Conservation (phyloP, 2,113 vertebrate genomes). For the Oenanthe melanoleuca region DNA sequence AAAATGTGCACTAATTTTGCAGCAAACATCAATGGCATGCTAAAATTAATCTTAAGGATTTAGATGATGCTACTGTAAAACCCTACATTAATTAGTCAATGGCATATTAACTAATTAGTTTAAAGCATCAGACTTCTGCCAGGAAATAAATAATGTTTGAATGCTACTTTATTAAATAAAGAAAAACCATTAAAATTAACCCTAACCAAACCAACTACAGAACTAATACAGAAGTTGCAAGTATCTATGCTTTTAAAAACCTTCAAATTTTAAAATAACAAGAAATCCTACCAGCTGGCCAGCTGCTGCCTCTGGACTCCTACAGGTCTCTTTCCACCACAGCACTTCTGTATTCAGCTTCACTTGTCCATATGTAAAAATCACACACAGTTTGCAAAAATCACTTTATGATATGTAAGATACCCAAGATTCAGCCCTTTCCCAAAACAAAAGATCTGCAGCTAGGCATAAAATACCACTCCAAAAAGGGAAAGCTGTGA, state of each 20-base stretch:
- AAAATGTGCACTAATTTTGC: neutral
- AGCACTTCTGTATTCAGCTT: neutral
- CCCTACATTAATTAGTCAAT: neutral
- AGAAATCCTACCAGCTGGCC: neutral
- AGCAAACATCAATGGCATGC: neutral
- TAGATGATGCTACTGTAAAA: neutral
- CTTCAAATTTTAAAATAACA: neutral
- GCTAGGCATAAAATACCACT: neutral
- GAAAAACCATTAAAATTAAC: neutral
- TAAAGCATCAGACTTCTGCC: neutral
- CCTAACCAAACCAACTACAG: neutral
- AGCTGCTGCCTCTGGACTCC: neutral
- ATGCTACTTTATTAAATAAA: neutral
- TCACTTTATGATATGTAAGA: neutral
- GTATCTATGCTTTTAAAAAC: neutral
- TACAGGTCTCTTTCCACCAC: neutral
- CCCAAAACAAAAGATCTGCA: neutral
- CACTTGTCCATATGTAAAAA: neutral
- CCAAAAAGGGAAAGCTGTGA: neutral
- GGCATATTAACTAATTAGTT: neutral
- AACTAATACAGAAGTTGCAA: neutral
- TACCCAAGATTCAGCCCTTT: neutral
- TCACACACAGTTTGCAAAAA: neutral
- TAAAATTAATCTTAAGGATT: neutral
- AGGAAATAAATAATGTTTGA: neutral